A percentile compares a stretch with the other conserved stretches of the same genome.
These are phyloP conservation scores for Palythoa grandiflora DNA, from an alignment of 92 coral and sea anemone species.

Conservation along the genomic window DNA sequence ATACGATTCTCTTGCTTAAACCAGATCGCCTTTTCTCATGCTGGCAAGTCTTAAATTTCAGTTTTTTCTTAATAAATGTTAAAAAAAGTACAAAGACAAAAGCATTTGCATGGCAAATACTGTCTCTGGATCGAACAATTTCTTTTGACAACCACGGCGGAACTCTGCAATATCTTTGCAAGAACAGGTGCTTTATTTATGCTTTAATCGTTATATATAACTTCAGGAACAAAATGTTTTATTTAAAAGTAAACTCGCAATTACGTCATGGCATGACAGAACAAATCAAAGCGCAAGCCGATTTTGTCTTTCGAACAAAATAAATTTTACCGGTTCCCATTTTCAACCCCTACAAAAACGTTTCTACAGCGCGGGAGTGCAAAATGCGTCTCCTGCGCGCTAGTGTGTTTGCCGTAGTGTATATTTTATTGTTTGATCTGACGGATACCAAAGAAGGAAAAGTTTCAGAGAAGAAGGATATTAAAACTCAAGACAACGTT, in stretches of 20 bases:
- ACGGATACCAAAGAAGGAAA: constrained; percentile 16
- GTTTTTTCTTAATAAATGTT: no score
- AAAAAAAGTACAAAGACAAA: no score
- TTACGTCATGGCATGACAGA: constrained; percentile 34
- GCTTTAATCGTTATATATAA: no score
- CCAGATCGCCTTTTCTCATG: no score
- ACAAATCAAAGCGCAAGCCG: background rate
- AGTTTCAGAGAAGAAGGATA: background rate
- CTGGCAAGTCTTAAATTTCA: no score
- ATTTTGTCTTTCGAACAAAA: background rate
- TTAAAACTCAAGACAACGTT: background rate
- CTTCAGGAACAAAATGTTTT: constrained; percentile 11
- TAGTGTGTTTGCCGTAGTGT: background rate
- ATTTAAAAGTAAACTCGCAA: constrained; percentile 8
- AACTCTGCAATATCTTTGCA: no score
- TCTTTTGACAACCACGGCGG: no score
- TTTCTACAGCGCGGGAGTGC: background rate
- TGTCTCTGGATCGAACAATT: no score
- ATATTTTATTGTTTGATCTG: constrained; percentile 4
- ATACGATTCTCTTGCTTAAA: no score
- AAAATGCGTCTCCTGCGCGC: background rate
- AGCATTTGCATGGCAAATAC: no score
- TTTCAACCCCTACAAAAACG: background rate
- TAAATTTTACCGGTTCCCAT: background rate
- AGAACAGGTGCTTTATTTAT: no score